Evolutionary conservation across 2,888 invertebrate species (phyloP).

Genomic region (Spilarctia lutea): DNA sequence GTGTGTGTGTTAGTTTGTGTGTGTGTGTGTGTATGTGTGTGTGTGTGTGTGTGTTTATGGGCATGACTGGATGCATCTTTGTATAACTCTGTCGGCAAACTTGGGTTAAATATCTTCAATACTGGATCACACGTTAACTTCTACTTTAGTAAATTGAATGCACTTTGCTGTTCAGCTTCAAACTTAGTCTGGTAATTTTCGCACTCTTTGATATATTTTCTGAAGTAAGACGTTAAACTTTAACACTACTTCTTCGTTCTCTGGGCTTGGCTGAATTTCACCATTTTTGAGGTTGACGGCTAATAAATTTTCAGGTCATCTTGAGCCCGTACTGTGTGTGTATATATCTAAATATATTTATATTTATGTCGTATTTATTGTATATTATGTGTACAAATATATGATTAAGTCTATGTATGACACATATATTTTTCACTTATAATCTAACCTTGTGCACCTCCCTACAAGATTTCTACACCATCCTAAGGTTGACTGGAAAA

Average conservation of each 20-base stretch:
- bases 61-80: conserved; percentile 40
- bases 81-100: conserved; percentile 36
- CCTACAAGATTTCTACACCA: too few relatives aligned
- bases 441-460: too few relatives aligned
- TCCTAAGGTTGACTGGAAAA: too few relatives aligned
- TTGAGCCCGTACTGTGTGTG: neutral
- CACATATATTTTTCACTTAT: too few relatives aligned
- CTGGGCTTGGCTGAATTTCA: conserved; percentile 20
- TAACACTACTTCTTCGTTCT: neutral
- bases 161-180: neutral
- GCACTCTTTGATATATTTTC: conserved; percentile 6
- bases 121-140: conserved; percentile 36
- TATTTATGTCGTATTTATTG: too few relatives aligned
- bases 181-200: neutral
- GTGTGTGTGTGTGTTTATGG: too few relatives aligned
- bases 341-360: too few relatives aligned
- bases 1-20: too few relatives aligned
- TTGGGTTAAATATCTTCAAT: conserved; percentile 35
- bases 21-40: too few relatives aligned
- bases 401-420: too few relatives aligned
- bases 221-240: conserved; percentile 10
- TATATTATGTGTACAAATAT: too few relatives aligned
- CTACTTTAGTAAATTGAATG: conserved; percentile 31
- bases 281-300: conserved; percentile 1
- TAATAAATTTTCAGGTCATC: neutral